Conservation (phyloP, 2,888 invertebrate genomes). For the Iselma pallidipennis region DNA sequence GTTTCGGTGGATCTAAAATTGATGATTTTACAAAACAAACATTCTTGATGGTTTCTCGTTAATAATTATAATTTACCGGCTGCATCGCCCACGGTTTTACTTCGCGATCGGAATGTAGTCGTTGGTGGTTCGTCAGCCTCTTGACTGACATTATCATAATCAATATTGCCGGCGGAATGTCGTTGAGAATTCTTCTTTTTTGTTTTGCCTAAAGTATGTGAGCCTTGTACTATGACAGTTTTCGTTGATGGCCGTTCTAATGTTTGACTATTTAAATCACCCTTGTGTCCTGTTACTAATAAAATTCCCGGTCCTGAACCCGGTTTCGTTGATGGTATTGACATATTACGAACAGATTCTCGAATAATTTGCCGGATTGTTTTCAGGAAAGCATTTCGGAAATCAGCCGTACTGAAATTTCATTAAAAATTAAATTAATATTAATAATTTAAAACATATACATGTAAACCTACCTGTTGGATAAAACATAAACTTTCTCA, state of each 20-base stretch:
- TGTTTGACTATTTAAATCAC: slow-evolving; percentile 60
- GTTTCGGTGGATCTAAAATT: slow-evolving; percentile 50
- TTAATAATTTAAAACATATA: neutral
- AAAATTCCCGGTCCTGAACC: slow-evolving; percentile 60
- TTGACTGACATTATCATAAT: slow-evolving; percentile 79
- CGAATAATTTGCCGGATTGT: slow-evolving; percentile 96
- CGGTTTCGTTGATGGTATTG: slow-evolving; percentile 78
- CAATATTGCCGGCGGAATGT: slow-evolving; percentile 83
- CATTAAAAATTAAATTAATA: neutral
- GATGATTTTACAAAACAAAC: neutral
- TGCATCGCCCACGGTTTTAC: slow-evolving; percentile 89
- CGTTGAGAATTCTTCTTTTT: slow-evolving; percentile 79
- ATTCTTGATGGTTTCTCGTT: neutral
- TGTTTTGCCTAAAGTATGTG: slow-evolving; percentile 81
- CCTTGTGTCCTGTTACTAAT: slow-evolving; percentile 53
- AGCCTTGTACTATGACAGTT: slow-evolving; percentile 63
- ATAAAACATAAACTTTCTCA: slow-evolving; percentile 95
- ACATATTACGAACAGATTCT: slow-evolving; percentile 96
- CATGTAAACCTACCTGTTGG: slow-evolving; percentile 73
- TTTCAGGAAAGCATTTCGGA: slow-evolving; percentile 95
- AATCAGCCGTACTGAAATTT: slow-evolving; percentile 82
- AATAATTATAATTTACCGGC: slow-evolving; percentile 61
- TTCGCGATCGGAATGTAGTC: slow-evolving; percentile 74
- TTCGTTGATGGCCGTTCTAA: slow-evolving; percentile 61
- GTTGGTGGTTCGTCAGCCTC: slow-evolving; percentile 68